Evolutionary conservation across 2,888 invertebrate species (phyloP).

Genomic region (Heliothis peltigera): DNA sequence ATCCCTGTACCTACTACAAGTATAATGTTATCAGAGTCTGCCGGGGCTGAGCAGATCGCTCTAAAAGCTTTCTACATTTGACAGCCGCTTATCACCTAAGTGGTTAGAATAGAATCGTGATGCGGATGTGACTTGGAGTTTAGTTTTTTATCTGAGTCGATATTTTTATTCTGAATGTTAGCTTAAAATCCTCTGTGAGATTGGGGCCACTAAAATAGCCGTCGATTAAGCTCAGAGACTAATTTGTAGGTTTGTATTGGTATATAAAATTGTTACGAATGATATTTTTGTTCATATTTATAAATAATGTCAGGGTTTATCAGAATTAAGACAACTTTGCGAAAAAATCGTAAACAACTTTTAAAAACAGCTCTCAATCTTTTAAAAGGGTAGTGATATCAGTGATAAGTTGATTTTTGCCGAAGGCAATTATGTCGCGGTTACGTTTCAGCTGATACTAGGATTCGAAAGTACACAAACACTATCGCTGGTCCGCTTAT

Average conservation of each 20-base stretch:
- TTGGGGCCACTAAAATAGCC: constrained; percentile 34
- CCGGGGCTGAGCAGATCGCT: constrained; percentile 15
- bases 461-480: neutral
- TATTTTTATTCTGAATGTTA: constrained; percentile 49
- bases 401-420: neutral
- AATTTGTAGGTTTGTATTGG: neutral
- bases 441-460: neutral
- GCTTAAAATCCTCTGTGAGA: constrained; percentile 52
- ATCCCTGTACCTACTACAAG: no score
- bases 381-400: no score
- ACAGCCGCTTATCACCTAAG: constrained; percentile 33
- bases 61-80: constrained; percentile 53
- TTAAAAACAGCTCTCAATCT: no score
- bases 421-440: neutral
- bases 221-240: neutral
- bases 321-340: no score
- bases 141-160: constrained; percentile 40
- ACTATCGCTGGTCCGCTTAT: constrained; percentile 13
- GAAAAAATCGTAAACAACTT: no score
- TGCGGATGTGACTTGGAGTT: constrained; percentile 47
- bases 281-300: neutral
- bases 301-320: neutral
- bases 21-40: constrained; percentile 21
- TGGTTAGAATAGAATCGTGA: constrained; percentile 53
- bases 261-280: neutral